Conservation (phyloP, 1,140 invertebrate genomes). For the Scaptomyza graminum region DNA sequence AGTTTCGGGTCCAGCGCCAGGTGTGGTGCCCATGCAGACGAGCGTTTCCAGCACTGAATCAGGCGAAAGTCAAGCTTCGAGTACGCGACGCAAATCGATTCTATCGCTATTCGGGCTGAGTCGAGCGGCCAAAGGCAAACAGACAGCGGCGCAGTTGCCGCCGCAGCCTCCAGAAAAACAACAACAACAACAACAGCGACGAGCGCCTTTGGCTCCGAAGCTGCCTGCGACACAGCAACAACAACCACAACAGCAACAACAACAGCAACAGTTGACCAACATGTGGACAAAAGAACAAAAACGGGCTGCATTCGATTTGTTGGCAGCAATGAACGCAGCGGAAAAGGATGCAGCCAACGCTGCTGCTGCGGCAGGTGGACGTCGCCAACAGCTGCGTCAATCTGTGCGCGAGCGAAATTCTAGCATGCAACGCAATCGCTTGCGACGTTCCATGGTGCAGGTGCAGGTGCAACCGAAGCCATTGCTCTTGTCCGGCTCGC, state of each 20-base stretch:
- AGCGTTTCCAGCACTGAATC: constrained; percentile 77
- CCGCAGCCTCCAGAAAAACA: constrained; percentile 1
- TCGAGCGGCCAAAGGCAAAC: constrained; percentile 53
- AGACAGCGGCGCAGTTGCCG: constrained; percentile 6
- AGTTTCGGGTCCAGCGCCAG: not conserved
- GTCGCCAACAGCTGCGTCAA: constrained; percentile 66
- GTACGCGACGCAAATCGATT: constrained; percentile 71
- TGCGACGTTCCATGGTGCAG: constrained; percentile 65
- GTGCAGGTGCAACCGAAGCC: constrained; percentile 42
- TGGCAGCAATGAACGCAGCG: constrained; percentile 84
- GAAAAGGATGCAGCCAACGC: constrained; percentile 43
- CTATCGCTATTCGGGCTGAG: constrained; percentile 70
- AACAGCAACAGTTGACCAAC: constrained; percentile 46
- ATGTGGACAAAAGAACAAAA: constrained; percentile 84
- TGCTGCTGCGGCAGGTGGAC: not conserved
- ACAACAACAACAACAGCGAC: constrained; percentile 1
- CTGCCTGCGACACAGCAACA: constrained; percentile 42
- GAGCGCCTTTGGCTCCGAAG: constrained; percentile 51
- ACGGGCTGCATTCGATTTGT: constrained; percentile 84
- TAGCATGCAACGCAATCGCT: constrained; percentile 65
- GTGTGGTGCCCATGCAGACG: constrained; percentile 56
- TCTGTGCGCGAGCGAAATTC: constrained; percentile 70
- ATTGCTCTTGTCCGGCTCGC: constrained; percentile 33
- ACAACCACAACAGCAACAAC: constrained; percentile 17
- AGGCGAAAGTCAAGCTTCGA: constrained; percentile 55